Conservation (phyloP, 2,888 invertebrate genomes). For the Parochlus steinenii region DNA sequence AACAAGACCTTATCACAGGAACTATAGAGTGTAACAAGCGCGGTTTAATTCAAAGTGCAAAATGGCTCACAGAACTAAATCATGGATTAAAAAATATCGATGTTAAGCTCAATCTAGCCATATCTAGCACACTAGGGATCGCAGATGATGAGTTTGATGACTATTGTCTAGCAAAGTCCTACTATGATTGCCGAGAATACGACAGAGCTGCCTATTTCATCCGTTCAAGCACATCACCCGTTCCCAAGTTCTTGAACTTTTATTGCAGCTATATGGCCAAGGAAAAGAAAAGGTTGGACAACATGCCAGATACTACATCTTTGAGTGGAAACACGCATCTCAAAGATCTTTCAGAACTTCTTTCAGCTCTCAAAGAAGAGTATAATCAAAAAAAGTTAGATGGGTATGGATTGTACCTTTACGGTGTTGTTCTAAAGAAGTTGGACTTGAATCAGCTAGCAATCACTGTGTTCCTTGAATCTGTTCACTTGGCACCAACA, state of each 20-base stretch:
- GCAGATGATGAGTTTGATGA: constrained; percentile 40
- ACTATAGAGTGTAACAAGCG: constrained; percentile 61
- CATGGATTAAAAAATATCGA: constrained; percentile 54
- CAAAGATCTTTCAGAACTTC: constrained; percentile 36
- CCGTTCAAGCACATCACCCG: constrained; percentile 48
- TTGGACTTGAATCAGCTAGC: constrained; percentile 67
- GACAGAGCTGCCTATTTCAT: constrained; percentile 70
- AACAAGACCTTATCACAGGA: constrained; percentile 44
- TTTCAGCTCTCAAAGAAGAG: constrained; percentile 38
- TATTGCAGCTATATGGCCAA: constrained; percentile 78
- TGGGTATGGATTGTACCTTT: constrained; percentile 74
- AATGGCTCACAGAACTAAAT: constrained; percentile 80
- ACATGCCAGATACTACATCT: constrained; percentile 45
- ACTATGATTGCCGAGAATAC: constrained; percentile 82
- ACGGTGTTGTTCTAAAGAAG: constrained; percentile 80
- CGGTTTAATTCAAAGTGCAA: constrained; percentile 62
- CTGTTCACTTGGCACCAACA: constrained; percentile 62
- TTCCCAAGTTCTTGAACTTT: constrained; percentile 65
- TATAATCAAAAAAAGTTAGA: constrained; percentile 50
- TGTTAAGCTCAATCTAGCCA: constrained; percentile 20
- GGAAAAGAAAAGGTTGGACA: constrained; percentile 79
- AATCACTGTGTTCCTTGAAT: constrained; percentile 57
- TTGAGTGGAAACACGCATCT: constrained; percentile 26
- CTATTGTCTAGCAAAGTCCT: constrained; percentile 68
- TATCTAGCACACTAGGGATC: constrained; percentile 25